A percentile compares a stretch with the other conserved stretches of the same genome.
Conservation (phyloP, 2,113 vertebrate genomes). For the Centropus unirufus region DNA sequence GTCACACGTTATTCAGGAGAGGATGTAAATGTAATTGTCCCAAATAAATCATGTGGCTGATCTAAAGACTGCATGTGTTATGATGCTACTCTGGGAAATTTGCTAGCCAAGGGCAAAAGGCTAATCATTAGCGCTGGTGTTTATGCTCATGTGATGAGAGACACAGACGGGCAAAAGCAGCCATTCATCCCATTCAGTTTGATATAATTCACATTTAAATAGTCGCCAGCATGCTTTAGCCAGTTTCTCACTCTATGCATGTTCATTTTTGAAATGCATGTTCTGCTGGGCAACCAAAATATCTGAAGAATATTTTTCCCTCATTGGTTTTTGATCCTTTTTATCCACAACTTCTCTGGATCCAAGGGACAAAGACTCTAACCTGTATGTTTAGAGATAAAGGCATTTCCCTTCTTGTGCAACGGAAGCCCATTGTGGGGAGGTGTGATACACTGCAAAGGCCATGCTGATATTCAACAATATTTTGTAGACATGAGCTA, state of each 20-base stretch:
- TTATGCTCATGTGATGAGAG: not conserved
- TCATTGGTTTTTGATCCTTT: not conserved
- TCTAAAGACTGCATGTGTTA: not conserved
- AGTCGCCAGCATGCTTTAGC: not conserved
- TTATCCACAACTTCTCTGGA: not conserved
- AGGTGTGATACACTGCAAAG: not conserved
- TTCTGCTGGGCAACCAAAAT: not conserved
- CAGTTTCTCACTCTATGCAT: fast-evolving
- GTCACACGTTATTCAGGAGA: not conserved
- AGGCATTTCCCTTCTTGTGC: not conserved
- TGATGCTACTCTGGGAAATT: not conserved
- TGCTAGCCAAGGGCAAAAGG: slow-evolving; percentile 4
- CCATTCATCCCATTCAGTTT: not conserved
- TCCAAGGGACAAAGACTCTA: not conserved
- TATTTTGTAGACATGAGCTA: not conserved
- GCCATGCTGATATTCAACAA: not conserved
- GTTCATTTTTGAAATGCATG: not conserved
- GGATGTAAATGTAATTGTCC: not conserved
- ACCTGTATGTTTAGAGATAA: not conserved
- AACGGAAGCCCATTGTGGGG: not conserved
- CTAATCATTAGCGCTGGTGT: not conserved
- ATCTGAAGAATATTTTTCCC: not conserved
- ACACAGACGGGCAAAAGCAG: not conserved
- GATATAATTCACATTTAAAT: not conserved
- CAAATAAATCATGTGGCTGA: not conserved